These are phyloP conservation scores for Toxonevra muliebris DNA, from an alignment of 2,888 invertebrate genomes.

Conservation along the genomic window DNA sequence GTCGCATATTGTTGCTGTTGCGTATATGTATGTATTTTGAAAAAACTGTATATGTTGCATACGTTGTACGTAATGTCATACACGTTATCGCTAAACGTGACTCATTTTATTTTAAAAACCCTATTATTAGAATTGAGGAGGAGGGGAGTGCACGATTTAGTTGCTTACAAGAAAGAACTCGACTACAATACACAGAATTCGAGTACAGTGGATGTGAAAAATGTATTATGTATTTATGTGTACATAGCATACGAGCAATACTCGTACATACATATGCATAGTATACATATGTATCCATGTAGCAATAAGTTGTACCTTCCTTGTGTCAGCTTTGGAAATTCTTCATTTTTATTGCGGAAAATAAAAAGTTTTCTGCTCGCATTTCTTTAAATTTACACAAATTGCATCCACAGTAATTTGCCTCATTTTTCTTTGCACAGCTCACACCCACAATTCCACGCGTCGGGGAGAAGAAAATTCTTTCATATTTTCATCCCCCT, in stretches of 20 bases:
- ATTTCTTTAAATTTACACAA: neutral
- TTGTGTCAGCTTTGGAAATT: too few relatives aligned
- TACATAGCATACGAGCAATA: too few relatives aligned
- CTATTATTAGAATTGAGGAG: constrained; percentile 12
- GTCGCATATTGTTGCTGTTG: neutral
- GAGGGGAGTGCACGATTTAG: neutral
- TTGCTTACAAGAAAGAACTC: neutral
- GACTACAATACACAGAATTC: too few relatives aligned
- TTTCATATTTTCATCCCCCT: neutral
- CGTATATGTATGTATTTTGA: neutral
- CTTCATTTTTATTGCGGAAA: too few relatives aligned
- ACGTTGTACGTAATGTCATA: neutral
- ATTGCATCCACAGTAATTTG: neutral
- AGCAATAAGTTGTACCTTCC: too few relatives aligned
- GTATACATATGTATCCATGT: too few relatives aligned
- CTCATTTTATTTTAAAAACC: constrained; percentile 19
- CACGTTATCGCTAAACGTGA: constrained; percentile 29
- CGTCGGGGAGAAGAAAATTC: neutral
- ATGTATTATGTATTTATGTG: too few relatives aligned
- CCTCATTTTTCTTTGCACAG: neutral
- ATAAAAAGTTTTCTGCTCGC: too few relatives aligned
- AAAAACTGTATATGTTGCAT: neutral
- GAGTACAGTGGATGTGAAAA: too few relatives aligned
- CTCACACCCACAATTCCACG: neutral
- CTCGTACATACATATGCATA: too few relatives aligned